Conservation (phyloP, 2,113 vertebrate species). For the Siphamia tubifer region DNA sequence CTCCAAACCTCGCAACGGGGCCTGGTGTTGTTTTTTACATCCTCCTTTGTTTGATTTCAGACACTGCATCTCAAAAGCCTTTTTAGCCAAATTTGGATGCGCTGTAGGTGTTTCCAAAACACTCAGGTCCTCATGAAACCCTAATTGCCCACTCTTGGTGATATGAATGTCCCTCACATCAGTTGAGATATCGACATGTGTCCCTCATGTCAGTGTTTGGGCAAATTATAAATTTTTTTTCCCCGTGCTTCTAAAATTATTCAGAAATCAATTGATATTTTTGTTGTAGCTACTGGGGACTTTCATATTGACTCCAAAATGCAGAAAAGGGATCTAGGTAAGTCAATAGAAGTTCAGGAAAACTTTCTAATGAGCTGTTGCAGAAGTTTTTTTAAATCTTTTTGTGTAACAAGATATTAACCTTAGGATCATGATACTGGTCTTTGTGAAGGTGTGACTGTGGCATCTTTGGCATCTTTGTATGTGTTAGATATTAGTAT, state of each 20-base stretch:
- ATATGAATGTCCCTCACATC: constrained; percentile 64
- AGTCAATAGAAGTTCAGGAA: constrained; percentile 16
- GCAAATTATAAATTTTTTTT: constrained; percentile 43
- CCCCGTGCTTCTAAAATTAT: constrained; percentile 53
- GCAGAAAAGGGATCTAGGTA: constrained; percentile 14
- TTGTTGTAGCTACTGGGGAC: constrained; percentile 42
- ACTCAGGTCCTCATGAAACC: constrained; percentile 61
- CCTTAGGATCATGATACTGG: background rate
- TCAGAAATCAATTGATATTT: constrained; percentile 65
- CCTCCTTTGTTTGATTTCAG: constrained; percentile 68
- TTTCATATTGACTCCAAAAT: constrained; percentile 41
- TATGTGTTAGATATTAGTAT: constrained; percentile 65
- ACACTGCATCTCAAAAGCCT: constrained; percentile 58
- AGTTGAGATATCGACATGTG: constrained; percentile 57
- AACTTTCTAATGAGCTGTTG: constrained; percentile 22
- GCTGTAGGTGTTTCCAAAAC: constrained; percentile 72
- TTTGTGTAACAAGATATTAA: background rate
- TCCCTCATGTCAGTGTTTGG: constrained; percentile 50
- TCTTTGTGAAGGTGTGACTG: background rate
- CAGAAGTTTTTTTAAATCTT: background rate
- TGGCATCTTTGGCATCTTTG: constrained; percentile 23
- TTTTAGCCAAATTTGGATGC: constrained; percentile 71
- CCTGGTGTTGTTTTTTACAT: constrained; percentile 65
- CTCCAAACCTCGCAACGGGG: constrained; percentile 68
- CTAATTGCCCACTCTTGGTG: constrained; percentile 57